These are phyloP conservation scores for Saguinus imperator DNA, from an alignment of 2,113 vertebrate species.

Conservation along the genomic window DNA sequence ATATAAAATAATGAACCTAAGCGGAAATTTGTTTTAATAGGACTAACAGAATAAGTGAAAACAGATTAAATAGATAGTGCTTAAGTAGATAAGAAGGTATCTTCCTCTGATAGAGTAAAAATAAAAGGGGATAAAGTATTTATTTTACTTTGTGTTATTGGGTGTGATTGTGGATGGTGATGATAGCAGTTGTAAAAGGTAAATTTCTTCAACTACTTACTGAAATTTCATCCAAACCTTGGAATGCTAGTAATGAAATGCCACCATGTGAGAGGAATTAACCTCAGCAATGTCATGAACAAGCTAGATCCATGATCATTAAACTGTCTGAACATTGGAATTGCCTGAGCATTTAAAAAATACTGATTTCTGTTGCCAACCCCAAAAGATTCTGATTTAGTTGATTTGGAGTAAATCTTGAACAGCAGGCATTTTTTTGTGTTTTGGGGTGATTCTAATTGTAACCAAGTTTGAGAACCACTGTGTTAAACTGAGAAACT, in stretches of 20 bases:
- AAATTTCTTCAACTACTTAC: background rate
- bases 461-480: background rate
- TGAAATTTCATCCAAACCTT: background rate
- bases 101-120: background rate
- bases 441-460: too few species aligned
- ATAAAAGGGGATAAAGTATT: background rate
- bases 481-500: background rate
- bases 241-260: background rate
- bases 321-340: too few species aligned
- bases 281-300: background rate
- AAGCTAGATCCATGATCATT: fast-evolving
- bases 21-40: background rate
- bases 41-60: background rate
- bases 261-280: background rate
- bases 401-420: background rate
- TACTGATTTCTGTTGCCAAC: background rate
- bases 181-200: background rate
- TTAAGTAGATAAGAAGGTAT: background rate
- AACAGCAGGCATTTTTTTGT: background rate
- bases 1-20: background rate
- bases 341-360: background rate
- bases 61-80: background rate
- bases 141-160: background rate
- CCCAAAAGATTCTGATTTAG: background rate
- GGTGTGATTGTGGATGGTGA: background rate